Evolutionary conservation across 2,888 invertebrate species (phyloP), one percentile per base, ranked within the genome.

Genomic region (Leucania comma): DNA sequence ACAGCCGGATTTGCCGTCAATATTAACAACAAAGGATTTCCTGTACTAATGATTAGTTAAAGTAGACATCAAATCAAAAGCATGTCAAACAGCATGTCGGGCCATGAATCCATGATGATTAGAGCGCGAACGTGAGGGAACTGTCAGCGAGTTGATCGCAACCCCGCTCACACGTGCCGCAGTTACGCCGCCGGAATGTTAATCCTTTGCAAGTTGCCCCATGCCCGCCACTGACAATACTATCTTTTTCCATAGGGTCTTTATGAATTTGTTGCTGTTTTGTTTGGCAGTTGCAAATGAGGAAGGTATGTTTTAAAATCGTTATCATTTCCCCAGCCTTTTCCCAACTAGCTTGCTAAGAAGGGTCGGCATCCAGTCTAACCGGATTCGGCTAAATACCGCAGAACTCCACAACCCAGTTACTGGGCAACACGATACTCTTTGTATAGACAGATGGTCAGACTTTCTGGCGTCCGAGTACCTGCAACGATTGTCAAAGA

Each of bases 161-260:
- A 88, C 86, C 78, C 87, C 65, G 79, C 84, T 87, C 90, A 90
- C 89, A 89, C 86, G 88, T 85, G 88, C 84, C 85, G 75, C 85
- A 78, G 85, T 86, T 88, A 86, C 90, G 90, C 84, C 88, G 70
- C 61, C 81, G 82, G 92, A 90, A 91, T 91, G 85, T 86, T 83
- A 79, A 79, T 80, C 79, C 82, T 65, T 79, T 61, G 56, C 72
- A 68, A 66, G 63, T 71, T 58, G 29, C 54, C 62, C 62, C 50
- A 26, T 26, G 26, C 35, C 32, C 22, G 42, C 51, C 69, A 77
- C 65, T 72, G 67, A 60, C 78, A 64, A 58, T 54, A 59, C 46
- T 62, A 60, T 64, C 22, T 48, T 56, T 67, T 53, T n/a, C 48
- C 59, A 56, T 70, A 54, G 22, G 61, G 46, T 51, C 42, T 65